These are phyloP conservation scores for Notodromas monacha DNA, from an alignment of 2,888 invertebrate species.

Conservation along the genomic window DNA sequence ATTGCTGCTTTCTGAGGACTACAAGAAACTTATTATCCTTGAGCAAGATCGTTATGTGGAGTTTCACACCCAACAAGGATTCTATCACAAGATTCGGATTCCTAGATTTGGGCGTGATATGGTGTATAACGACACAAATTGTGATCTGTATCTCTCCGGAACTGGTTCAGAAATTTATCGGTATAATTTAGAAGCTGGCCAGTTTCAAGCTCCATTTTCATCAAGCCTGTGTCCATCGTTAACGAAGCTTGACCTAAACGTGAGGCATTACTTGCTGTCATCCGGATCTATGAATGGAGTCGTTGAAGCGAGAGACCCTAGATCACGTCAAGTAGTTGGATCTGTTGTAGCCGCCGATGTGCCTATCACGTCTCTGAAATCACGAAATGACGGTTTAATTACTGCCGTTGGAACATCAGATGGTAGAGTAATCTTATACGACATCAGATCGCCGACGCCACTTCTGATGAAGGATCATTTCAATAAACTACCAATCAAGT, in stretches of 20 bases:
- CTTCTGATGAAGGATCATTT: slow-evolving; percentile 69
- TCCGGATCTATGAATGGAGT: slow-evolving; percentile 64
- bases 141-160: slow-evolving; percentile 73
- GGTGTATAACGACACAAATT: slow-evolving; percentile 52
- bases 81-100: slow-evolving; percentile 59
- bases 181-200: slow-evolving; percentile 73
- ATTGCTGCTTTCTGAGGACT: slow-evolving; percentile 71
- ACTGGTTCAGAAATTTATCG: slow-evolving; percentile 56
- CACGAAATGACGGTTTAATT: slow-evolving; percentile 21
- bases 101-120: slow-evolving; percentile 84
- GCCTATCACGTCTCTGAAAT: slow-evolving; percentile 41
- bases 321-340: slow-evolving; percentile 38
- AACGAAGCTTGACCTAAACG: slow-evolving; percentile 42
- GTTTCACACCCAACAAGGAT: slow-evolving; percentile 72
- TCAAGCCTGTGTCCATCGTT: too few species aligned
- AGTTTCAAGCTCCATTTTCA: slow-evolving; percentile 52
- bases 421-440: slow-evolving; percentile 75
- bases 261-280: slow-evolving; percentile 49
- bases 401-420: slow-evolving; percentile 65
- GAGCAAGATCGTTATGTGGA: slow-evolving; percentile 73
- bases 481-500: slow-evolving; percentile 63
- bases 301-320: slow-evolving; percentile 87
- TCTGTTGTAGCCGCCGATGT: slow-evolving; percentile 32
- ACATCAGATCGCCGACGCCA: slow-evolving; percentile 66
- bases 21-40: slow-evolving; percentile 67